Evolutionary conservation across 2,113 vertebrate species (phyloP), one percentile per base, ranked within the genome.

Genomic region (Corythoichthys haematopterus): DNA sequence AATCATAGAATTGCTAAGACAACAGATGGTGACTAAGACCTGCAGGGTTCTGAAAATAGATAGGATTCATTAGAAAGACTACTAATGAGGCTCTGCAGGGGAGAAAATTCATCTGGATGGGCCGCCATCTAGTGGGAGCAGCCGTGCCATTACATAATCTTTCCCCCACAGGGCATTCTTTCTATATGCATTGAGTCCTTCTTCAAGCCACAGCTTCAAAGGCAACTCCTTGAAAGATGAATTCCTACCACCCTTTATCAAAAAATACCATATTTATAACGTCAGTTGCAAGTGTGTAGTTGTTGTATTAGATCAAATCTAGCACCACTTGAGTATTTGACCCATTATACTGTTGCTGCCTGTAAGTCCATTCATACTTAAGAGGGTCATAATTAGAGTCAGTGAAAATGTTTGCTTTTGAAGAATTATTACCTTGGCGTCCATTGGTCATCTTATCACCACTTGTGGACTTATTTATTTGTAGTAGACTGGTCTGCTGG

Each of bases 61-160:
- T 57, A 20, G 1, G 6, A 62, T 7, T 33, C 13, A 70, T 77
- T 56, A 76, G 50, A 76, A 70, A 8, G 66, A 78, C 68, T 40
- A 48, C 56, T 74, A 82, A 81, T 82, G 70, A 78, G 62, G 68
- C 66, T 76, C 65, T 35, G 33, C 66, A 59, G 47, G 70, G 57
- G 71, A 76, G 64, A 48, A 51, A 56, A 51, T 83, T 79, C 64
- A 79, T 78, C 80, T 84, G 77, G 81, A 70, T 85, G 66, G 88
- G 85, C 82, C 79, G 86, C 89, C 91, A 90, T 86, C 91, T 91
- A 89, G 88, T 88, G 91, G 90, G 76, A 78, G 79, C 38, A 79
- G 6, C 46, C 45, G 43, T 47, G 70, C 70, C 74, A 87, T 79
- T 88, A 83, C 88, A 88, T 69, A 74, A 28, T 43, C 10, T 43